Evolutionary conservation across 2,888 invertebrate genomes (phyloP).

Genomic region (Sicus ferrugineus): DNA sequence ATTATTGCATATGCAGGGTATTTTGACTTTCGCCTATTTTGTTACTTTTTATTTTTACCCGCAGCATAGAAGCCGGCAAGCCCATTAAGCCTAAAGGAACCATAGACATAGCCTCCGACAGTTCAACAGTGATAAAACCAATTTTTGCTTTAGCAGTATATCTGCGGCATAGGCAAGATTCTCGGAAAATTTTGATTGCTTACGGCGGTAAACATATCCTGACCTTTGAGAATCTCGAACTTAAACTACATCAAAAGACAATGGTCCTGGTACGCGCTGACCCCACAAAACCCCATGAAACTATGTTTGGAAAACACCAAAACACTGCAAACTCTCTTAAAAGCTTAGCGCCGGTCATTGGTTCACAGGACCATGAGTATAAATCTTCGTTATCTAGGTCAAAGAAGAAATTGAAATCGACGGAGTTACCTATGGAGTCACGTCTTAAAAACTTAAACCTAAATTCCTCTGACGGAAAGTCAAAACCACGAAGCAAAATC

Average conservation of each 20-base stretch:
- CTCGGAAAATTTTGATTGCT: slow-evolving; percentile 66
- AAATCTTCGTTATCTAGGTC: slow-evolving; percentile 51
- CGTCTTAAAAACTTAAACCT: slow-evolving; percentile 82
- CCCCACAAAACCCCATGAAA: slow-evolving; percentile 52
- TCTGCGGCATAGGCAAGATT: slow-evolving; percentile 54
- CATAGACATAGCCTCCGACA: slow-evolving; percentile 70
- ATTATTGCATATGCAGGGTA: too few relatives aligned
- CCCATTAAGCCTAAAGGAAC: slow-evolving; percentile 73
- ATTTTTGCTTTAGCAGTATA: slow-evolving; percentile 68
- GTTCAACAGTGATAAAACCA: slow-evolving; percentile 66
- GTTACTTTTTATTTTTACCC: slow-evolving; percentile 24
- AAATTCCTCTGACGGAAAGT: slow-evolving; percentile 62
- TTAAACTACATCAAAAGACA: slow-evolving; percentile 67
- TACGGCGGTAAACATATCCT: slow-evolving; percentile 70
- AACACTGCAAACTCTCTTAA: slow-evolving; percentile 48
- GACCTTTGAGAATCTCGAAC: slow-evolving; percentile 70
- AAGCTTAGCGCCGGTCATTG: slow-evolving; percentile 52
- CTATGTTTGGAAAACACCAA: slow-evolving; percentile 38
- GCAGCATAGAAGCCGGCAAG: slow-evolving; percentile 65
- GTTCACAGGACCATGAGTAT: slow-evolving; percentile 54
- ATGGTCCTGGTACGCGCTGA: slow-evolving; percentile 64
- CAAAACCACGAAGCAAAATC: slow-evolving; percentile 73
- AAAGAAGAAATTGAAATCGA: slow-evolving; percentile 52
- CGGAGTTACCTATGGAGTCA: slow-evolving; percentile 76
- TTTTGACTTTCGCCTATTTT: too few relatives aligned